A percentile compares a stretch with the other conserved stretches of the same genome.
Evolutionary conservation across 2,797 vertebrate species (phyloP).

Genomic region (Gorsachius magnificus): DNA sequence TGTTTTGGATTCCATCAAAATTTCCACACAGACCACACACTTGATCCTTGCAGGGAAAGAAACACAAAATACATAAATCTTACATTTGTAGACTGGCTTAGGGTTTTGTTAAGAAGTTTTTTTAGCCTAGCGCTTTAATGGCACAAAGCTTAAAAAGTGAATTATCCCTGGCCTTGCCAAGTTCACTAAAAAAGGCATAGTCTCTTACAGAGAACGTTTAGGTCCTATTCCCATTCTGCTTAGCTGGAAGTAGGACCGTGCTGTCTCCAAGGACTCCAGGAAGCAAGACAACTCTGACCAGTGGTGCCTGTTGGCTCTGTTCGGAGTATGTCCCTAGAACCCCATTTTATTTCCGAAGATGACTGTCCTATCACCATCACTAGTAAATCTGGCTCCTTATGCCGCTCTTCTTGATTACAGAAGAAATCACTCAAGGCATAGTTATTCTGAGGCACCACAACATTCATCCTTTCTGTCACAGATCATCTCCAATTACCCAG

Average conservation of each 20-base stretch:
- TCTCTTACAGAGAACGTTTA: neutral
- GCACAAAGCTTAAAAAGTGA: neutral
- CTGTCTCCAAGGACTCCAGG: neutral
- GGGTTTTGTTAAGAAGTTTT: neutral
- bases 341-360: neutral
- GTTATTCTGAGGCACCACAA: neutral
- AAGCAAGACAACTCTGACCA: neutral
- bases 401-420: neutral
- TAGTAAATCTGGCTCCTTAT: neutral
- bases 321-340: neutral
- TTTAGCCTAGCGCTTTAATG: neutral
- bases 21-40: conserved; percentile 97
- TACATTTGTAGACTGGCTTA: neutral
- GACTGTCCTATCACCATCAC: neutral
- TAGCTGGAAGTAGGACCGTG: neutral
- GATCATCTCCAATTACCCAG: neutral
- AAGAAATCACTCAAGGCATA: neutral
- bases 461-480: neutral
- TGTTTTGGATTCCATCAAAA: conserved; percentile 94
- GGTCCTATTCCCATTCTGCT: neutral
- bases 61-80: conserved; percentile 12
- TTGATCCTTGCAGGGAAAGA: conserved; percentile 76
- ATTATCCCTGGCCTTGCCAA: neutral
- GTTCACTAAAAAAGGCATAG: neutral
- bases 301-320: neutral